These are phyloP conservation scores for Lepilemur ruficaudatus DNA, from an alignment of 2,797 vertebrate genomes.

Conservation along the genomic window DNA sequence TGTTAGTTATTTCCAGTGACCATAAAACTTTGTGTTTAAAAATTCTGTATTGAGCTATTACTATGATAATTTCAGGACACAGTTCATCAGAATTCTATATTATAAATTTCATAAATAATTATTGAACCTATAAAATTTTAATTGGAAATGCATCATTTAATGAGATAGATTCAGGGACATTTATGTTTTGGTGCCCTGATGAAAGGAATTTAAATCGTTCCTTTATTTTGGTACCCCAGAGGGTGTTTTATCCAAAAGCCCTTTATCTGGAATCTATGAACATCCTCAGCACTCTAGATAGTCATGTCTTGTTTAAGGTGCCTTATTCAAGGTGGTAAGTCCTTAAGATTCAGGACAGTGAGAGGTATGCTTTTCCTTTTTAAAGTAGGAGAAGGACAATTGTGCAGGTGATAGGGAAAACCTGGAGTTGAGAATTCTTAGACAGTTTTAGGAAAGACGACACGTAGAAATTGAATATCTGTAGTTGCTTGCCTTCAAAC, in stretches of 20 bases:
- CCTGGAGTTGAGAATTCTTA: background rate
- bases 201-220: background rate
- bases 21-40: background rate
- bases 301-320: background rate
- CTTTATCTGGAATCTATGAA: background rate
- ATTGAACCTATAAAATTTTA: background rate
- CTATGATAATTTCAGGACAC: background rate
- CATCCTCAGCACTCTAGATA: background rate
- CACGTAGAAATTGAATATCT: rapidly evolving
- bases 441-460: too few relatives aligned
- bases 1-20: background rate
- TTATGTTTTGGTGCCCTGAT: background rate
- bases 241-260: background rate
- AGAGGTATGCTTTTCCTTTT: background rate
- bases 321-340: background rate
- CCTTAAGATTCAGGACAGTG: background rate
- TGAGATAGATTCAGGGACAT: background rate
- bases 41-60: background rate
- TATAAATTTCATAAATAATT: background rate
- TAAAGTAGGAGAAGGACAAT: background rate
- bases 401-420: background rate
- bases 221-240: background rate
- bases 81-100: background rate
- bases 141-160: background rate
- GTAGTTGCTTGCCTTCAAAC: background rate